Conservation (phyloP, 2,888 invertebrate species). For the Agrilus cyanescens region DNA sequence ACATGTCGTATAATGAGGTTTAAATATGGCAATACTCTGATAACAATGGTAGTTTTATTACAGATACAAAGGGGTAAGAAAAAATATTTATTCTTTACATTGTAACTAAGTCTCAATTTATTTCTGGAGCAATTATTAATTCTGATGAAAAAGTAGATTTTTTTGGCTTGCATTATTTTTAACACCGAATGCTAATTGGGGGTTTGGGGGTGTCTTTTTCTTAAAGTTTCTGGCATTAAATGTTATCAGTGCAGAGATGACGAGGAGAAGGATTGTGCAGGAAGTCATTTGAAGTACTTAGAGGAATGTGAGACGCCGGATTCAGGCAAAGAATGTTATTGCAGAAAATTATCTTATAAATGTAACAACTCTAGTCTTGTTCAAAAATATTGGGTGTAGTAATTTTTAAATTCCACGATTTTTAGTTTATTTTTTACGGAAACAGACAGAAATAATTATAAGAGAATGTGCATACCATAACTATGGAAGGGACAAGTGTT, state of each 20-base stretch:
- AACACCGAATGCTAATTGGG: no score
- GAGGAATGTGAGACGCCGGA: background rate
- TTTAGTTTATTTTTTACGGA: slow-evolving; percentile 7
- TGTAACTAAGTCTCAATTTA: no score
- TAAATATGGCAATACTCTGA: no score
- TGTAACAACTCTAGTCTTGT: slow-evolving; percentile 1
- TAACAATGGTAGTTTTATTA: no score
- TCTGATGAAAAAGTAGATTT: no score
- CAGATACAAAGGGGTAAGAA: no score
- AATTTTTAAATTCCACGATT: background rate
- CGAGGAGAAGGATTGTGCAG: slow-evolving; percentile 49
- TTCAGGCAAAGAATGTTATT: background rate
- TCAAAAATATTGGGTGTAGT: background rate
- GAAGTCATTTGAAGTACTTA: background rate
- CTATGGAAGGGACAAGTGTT: background rate
- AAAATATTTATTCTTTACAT: no score
- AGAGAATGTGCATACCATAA: slow-evolving; percentile 9
- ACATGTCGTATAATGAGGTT: no score
- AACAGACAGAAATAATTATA: background rate
- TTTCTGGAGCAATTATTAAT: no score
- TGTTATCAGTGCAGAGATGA: slow-evolving; percentile 65
- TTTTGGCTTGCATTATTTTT: no score
- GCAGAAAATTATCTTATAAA: slow-evolving; percentile 7
- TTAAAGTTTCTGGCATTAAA: slow-evolving; percentile 39
- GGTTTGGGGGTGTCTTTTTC: background rate